Base-by-base conservation (phyloP, 2,113 vertebrate genomes). In the Chloroceryle aenea region DNA sequence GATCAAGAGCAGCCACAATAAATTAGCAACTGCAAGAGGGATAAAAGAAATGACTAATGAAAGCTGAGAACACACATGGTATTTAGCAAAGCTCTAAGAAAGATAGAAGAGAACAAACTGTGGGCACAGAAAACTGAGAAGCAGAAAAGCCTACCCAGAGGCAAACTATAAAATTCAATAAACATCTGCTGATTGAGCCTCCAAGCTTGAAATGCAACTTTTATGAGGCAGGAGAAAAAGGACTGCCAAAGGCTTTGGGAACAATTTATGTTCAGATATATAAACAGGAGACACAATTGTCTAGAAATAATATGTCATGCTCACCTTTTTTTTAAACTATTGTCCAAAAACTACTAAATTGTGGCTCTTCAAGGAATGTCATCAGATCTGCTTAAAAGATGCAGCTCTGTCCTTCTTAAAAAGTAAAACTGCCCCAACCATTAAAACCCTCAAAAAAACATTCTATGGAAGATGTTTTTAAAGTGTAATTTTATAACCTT, bases 401-500 rank as follows among this genome's bases (percentile, higher is more conserved):
- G 47, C 45, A 76, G 47, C 16, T 58, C 45, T 43, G 52, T 52
- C 52, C 30, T 52, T 93, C 77, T 72, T 96, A 73, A 77, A 82
- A 91, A 64, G 68, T 73, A 80, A 91, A 92, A 47, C 17, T 29
- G 36, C 32, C 13, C 48, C 30, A 81, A 36, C 43, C 59, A 87
- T 43, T 55, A 85, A 93, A 76, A 76, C 34, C 2, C 26, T 68
- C 29, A 66, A 42, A 84, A 93, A 87, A 20, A 4, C 7, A 52
- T 43, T 89, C 56, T 50, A 3, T 6, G 17, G 32, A 83, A 94
- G 86, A 62, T 29, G 23, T 3, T 75, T 48, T 80, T 9, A 23
- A 96, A 88, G 38, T 84, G 38, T 69, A 72, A 84, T 89, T 93
- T 38, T 22, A 61, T 83, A 93, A 96, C 78, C 22, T 52, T 72